Evolutionary conservation across 1,140 invertebrate species (phyloP).

Genomic region (Euwallacea similis): DNA sequence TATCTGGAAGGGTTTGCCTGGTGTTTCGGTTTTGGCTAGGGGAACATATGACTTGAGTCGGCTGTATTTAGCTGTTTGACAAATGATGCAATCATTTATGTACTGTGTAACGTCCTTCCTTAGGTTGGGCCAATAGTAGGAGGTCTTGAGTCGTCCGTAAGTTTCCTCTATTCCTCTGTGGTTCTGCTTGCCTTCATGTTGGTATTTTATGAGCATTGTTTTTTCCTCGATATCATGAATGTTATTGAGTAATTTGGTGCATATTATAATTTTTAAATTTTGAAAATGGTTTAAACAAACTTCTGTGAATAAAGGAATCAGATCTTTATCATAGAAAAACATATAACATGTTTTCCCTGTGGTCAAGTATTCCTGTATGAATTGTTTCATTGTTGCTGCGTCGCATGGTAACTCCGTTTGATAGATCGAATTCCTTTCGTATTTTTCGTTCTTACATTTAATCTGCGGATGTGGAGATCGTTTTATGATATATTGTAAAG

Average conservation of each 20-base stretch:
- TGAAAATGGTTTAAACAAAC: slow-evolving; percentile 1
- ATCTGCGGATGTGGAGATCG: background rate
- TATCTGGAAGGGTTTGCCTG: slow-evolving; percentile 36
- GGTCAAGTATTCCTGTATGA: background rate
- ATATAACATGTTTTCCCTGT: background rate
- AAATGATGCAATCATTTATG: slow-evolving; percentile 14
- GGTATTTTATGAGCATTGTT: background rate
- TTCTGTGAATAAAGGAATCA: background rate
- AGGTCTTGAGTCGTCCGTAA: background rate
- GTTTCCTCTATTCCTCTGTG: slow-evolving; percentile 15
- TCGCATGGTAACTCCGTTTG: background rate
- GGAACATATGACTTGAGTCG: slow-evolving; percentile 20
- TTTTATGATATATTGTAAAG: slow-evolving; percentile 1
- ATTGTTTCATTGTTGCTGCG: background rate
- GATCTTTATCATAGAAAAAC: background rate
- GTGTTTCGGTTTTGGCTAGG: slow-evolving; percentile 21
- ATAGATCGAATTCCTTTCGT: slow-evolving; percentile 2
- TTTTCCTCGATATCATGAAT: background rate
- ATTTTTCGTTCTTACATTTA: background rate
- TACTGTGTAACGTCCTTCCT: slow-evolving; percentile 9
- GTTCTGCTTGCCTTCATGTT: slow-evolving; percentile 23
- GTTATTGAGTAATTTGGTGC: slow-evolving; percentile 17
- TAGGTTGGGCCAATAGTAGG: slow-evolving; percentile 15
- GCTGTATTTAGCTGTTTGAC: slow-evolving; percentile 11
- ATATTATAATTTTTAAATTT: slow-evolving; percentile 17